Evolutionary conservation across 2,888 invertebrate genomes (phyloP), one percentile per base, ranked within the genome.

Genomic region (Mimumesa dahlbomi): DNA sequence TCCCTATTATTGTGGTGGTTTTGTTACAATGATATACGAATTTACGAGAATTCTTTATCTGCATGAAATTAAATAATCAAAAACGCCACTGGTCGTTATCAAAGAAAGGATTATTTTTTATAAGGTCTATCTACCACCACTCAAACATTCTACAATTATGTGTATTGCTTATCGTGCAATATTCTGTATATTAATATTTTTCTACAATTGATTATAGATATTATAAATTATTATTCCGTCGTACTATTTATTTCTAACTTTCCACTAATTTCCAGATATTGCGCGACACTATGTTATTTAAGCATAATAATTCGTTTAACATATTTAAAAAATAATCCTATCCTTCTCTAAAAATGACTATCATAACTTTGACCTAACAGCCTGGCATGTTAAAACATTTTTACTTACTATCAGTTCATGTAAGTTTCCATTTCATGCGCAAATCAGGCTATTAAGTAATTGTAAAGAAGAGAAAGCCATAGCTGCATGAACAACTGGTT

Each of bases 401-500:
- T 71, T 77, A 73, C 58, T 70, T 66, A 77, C 59, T 79, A 71
- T 73, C 73, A 66, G 69, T 69, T 79, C 65, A 59, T 64, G 73
- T 64, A 71, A 73, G 57, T 66, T 52, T 67, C 65, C 69, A 66
- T 81, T 56, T 75, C 59, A 69, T 69, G 63, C 68, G 71, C 64
- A 53, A 63, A 75, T 64, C 75, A 73, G 79, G 72, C 79, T 70
- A 63, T n/a, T n/a, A n/a, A 75, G 34, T 61, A 65, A 67, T 54
- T 49, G 54, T 56, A 31, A 46, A 36, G 54, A 16, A 63, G 31
- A 62, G 49, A 45, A 52, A 46, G 54, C 65, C 54, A 84, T 84
- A 84, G 84, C 79, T 85, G 85, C 85, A 85, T 85, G 85, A 75
- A 82, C 70, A 78, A 83, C 74, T 83, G 66, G 65, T 73, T 74